These are phyloP conservation scores for Lordiphosa collinella DNA, from an alignment of 1,140 invertebrate species.

Conservation along the genomic window DNA sequence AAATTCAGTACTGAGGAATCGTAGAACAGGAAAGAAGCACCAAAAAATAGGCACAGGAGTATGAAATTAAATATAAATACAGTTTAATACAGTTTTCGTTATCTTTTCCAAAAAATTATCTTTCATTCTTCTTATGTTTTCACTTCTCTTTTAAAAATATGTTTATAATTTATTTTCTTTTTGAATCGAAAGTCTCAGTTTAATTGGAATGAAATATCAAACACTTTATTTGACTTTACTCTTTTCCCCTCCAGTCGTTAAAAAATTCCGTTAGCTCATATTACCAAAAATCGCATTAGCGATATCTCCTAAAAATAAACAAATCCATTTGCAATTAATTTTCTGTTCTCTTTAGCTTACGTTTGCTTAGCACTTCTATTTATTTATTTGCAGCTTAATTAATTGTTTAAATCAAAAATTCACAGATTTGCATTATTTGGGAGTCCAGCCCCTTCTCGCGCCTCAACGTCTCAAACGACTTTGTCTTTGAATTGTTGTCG, in stretches of 20 bases:
- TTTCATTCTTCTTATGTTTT: no score
- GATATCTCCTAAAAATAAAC: conserved; percentile 16
- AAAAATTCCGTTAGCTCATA: conserved; percentile 1
- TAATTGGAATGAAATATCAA: no score
- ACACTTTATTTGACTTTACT: neutral
- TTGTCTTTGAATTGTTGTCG: conserved; percentile 9
- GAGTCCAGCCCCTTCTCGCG: conserved; percentile 10
- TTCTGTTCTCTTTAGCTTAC: conserved; percentile 20
- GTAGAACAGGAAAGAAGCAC: no score
- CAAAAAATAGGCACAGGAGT: no score
- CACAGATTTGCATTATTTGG: conserved; percentile 44
- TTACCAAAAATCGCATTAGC: conserved; percentile 10
- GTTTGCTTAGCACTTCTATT: conserved; percentile 54
- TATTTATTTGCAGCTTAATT: conserved; percentile 55
- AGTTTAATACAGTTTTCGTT: no score
- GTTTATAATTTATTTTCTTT: no score
- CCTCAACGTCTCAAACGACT: conserved; percentile 5
- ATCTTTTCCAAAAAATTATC: no score
- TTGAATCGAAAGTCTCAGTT: no score
- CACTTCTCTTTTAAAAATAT: no score
- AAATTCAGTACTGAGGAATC: no score
- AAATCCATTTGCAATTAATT: conserved; percentile 17
- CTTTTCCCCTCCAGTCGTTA: neutral
- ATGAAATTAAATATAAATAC: no score
- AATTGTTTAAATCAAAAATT: conserved; percentile 65